Evolutionary conservation across 2,888 invertebrate species (phyloP), one percentile per base, ranked within the genome.

Genomic region (Pseudolycoriella hygida): DNA sequence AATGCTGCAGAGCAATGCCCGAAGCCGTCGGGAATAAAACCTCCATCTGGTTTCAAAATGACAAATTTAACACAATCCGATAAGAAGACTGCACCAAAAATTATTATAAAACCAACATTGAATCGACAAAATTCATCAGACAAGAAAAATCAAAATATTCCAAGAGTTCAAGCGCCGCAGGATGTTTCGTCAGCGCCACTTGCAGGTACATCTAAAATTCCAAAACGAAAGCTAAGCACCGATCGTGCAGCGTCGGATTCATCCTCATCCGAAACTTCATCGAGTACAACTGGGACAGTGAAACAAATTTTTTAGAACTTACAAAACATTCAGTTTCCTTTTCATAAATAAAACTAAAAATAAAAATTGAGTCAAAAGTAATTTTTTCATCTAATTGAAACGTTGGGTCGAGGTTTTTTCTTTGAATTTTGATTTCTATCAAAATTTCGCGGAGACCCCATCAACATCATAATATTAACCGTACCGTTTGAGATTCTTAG

Each of bases 211-310:
- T 42, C 42, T 45, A 42, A 15, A 39, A 37, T 17, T 49, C 19
- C 48, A 48, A 47, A 43, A 41, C 18, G 2, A 44, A 45, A 47
- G 45, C 25, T 47, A 53, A 34, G 45, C 46, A 8, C 49, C 53
- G 49, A 49, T 20, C 47, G 46, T 39, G 44, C 46, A n/a, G 10
- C 47, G 14, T 47, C 51, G 2, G 50, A 51, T 17, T 52, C 61
- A 3, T 56, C 60, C 11, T 58, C 52, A 20, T 48, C 49, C 1
- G 52, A 51, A 34, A 52, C 54, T 12, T 50, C 55, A 38, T 58
- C 58, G 3, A 64, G 65, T 31, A 63, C 62, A 2, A 19, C 40
- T 8, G 12, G 18, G 6, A 40, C 40, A 18, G 40, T 40, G 6
- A 40, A 18, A 19, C 18, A 40, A 18, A 18, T 18, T 18, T 40